phyloP scores from a whole-genome alignment of 2,797 vertebrate species.

The Tokudaia tokunoshimensis region DNA sequence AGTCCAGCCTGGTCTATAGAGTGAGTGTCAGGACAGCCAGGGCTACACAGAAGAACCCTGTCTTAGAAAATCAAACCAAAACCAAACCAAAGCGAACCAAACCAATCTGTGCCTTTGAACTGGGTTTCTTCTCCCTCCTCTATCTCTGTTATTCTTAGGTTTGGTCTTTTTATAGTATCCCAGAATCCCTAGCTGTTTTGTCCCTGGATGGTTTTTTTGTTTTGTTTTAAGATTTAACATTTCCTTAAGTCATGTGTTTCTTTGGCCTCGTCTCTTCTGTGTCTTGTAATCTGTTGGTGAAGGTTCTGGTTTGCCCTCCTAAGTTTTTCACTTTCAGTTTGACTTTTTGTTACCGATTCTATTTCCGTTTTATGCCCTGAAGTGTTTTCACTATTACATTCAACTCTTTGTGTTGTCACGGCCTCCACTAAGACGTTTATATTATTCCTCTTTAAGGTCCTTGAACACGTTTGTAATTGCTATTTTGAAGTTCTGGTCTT shows the following conservation, averaged over 20 bases:
- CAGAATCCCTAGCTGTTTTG: neutral
- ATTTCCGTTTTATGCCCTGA: neutral
- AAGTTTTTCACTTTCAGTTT: neutral
- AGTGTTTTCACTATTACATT: neutral
- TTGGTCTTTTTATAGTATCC: neutral
- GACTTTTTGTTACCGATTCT: neutral
- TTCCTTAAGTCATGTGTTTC: neutral
- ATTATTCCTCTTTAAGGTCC: too few species aligned
- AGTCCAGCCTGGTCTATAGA: neutral
- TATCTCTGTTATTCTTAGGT: neutral
- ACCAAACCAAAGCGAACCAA: neutral
- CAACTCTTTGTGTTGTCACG: neutral
- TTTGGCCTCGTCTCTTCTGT: neutral
- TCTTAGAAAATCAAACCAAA: neutral
- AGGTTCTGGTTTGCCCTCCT: neutral
- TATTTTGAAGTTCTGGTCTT: neutral
- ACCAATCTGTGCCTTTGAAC: neutral
- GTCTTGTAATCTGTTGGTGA: neutral
- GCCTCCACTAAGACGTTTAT: neutral
- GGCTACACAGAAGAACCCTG: neutral
- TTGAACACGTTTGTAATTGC: neutral
- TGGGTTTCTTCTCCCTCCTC: neutral
- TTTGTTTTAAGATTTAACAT: neutral
- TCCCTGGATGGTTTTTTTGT: neutral
- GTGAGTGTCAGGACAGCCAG: neutral